Evolutionary conservation across 2,113 vertebrate genomes (phyloP), one percentile per base, ranked within the genome.

Genomic region (Heterochromis multidens): DNA sequence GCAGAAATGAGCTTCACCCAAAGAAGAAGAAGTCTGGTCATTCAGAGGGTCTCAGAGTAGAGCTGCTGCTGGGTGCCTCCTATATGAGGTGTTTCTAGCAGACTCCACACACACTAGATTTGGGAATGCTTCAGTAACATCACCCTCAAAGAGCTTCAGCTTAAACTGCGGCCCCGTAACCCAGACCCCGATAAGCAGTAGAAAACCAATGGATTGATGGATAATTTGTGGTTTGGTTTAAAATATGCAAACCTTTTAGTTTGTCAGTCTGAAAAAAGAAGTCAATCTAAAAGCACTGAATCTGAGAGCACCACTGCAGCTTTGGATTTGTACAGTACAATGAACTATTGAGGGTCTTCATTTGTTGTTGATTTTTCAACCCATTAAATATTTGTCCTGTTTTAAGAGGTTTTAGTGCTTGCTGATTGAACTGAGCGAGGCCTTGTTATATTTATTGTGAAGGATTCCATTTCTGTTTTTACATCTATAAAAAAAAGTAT

Each of bases 141-240:
- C 16, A 3, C 40, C 40, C 40, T 23, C n/a, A 5, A 12, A 10
- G 54, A 56, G 54, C 54, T 19, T 72, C 19, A 29, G 3, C 25
- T 72, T 29, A 29, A 25, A 72, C 23, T 72, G 40, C 40, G 49
- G 65, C 25, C 40, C 40, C 37, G 23, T 46, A 25, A 49, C 17
- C 16, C 25, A 29, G 40, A 72, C 40, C 46, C 37, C 10, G 65
- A 70, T 11, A 27, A 11, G 37, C 23, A 70, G 14, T 17, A 27
- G 65, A 43, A 70, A 13, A 43, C 2, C 4, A 13, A 16, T 46
- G 43, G 43, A 46, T 46, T 4, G 13, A 27, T 67, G 62, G 19
- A 63, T 1, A 10, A 0, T 25, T 67, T 43, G 37, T 0, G 0
- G 40, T 67, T 25, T 67, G 0, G n/a, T 43, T 67, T 67, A 43